A percentile compares a stretch with the other conserved stretches of the same genome.
phyloP scores from a whole-genome alignment of 2,797 vertebrate genomes.

The Crenuchus spilurus region DNA sequence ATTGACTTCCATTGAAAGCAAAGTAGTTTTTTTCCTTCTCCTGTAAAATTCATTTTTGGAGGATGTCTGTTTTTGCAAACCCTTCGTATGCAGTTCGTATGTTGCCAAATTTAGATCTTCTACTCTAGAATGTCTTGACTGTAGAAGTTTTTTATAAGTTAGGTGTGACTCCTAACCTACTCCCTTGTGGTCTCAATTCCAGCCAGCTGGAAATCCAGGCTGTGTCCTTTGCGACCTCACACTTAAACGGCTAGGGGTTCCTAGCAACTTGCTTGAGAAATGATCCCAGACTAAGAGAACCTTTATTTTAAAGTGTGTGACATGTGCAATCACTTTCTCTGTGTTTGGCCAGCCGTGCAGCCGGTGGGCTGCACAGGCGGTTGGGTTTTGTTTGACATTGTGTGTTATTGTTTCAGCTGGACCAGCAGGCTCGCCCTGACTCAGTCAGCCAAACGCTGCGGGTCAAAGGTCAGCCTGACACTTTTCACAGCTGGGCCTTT shows the following conservation, averaged over 20 bases:
- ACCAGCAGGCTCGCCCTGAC: conserved; percentile 12
- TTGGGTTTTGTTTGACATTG: conserved; percentile 26
- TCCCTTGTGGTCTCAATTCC: conserved; percentile 4
- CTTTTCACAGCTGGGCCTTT: conserved; percentile 47
- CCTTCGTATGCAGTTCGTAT: too few relatives aligned
- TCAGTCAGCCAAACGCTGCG: conserved; percentile 29
- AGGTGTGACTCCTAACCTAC: neutral
- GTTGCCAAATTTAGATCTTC: too few relatives aligned
- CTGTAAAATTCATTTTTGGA: too few relatives aligned
- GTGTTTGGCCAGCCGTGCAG: conserved; percentile 4
- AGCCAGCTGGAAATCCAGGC: conserved; percentile 18
- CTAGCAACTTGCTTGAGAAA: conserved; percentile 24
- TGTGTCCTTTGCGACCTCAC: conserved; percentile 21
- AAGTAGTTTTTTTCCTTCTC: too few relatives aligned
- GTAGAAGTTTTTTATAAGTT: neutral
- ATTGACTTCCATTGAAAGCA: too few relatives aligned
- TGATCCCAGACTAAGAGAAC: conserved; percentile 9
- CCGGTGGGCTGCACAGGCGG: neutral
- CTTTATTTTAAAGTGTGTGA: neutral
- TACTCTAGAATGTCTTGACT: too few relatives aligned
- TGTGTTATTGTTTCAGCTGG: conserved; percentile 35
- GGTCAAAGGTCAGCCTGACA: conserved; percentile 41
- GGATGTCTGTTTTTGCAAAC: too few relatives aligned
- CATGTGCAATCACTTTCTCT: conserved; percentile 7
- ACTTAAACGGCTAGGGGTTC: conserved; percentile 15